Evolutionary conservation across 2,888 invertebrate genomes (phyloP), one percentile per base, ranked within the genome.

Genomic region (Lacanobia wlatinum): DNA sequence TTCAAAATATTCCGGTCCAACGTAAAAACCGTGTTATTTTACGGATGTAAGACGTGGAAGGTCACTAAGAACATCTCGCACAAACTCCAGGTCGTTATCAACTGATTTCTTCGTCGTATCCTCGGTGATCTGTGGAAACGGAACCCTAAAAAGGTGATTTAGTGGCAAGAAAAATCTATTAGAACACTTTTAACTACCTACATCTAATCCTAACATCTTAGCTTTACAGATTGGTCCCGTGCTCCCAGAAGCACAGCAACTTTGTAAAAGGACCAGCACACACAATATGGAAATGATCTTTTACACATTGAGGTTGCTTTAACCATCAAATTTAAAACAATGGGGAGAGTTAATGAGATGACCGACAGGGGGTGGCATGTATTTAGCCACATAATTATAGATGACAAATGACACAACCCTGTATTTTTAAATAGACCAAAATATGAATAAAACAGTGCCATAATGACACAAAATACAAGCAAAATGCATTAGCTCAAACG

Each of bases 401-500:
- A 73, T 53, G 46, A 73, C 48, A 79, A 63, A 73, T 64, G 48
- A 73, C 18, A 53, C 46, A 43, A 59, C 5, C 73, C 40, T 14
- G 40, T 50, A 55, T 40, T 74, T 78, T 60, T 53, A 61, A 43
- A 78, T 43, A 72, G 28, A 72, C 61, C 14, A 40, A 21, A 55
- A 40, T 56, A 21, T 62, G 50, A 72, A 61, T 56, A 46, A 34
- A 55, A 18, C 1, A 63, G 43, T 50, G n/a, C 4, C 34, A 9
- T 75, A 50, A 70, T 76, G 52, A 52, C 23, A 58, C 28, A 53
- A 70, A 64, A 28, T 70, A 78, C 78, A 78, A 61, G 82, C 28
- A 77, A 70, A 80, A 79, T 75, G 75, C 75, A 76, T 82, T 82
- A 80, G 56, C 40, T 48, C 5, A 38, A 50, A 64, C 67, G 64